Conservation (phyloP, 1,140 invertebrate genomes). For the Palaemon carinicauda region DNA sequence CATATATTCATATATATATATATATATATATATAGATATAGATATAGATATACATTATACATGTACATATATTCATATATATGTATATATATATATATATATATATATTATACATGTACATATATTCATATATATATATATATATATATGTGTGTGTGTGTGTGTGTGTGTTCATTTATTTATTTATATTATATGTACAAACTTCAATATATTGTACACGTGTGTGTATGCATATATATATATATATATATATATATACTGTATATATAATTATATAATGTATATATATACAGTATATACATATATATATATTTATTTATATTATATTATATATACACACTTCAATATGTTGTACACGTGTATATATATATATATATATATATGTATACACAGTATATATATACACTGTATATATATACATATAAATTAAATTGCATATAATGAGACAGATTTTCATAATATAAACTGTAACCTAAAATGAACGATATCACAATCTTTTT, state of each 20-base stretch:
- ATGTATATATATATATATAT: neutral
- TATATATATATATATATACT: neutral
- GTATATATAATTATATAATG: neutral
- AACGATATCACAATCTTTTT: no score
- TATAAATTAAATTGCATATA: no score
- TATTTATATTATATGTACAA: neutral
- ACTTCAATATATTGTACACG: neutral
- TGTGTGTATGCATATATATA: neutral
- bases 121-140: neutral
- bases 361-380: neutral
- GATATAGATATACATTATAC: neutral
- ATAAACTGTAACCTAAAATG: no score
- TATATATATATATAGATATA: neutral
- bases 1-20: constrained; percentile 4
- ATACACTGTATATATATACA: no score
- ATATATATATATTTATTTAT: neutral
- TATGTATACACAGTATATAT: no score
- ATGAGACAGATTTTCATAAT: no score
- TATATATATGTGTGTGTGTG: neutral
- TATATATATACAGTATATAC: neutral
- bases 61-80: constrained; percentile 1
- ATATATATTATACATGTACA: neutral
- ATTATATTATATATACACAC: no score
- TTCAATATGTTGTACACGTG: no score
- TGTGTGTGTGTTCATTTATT: neutral